phyloP scores from a whole-genome alignment of 2,113 vertebrate species.

The Scopus umbretta region DNA sequence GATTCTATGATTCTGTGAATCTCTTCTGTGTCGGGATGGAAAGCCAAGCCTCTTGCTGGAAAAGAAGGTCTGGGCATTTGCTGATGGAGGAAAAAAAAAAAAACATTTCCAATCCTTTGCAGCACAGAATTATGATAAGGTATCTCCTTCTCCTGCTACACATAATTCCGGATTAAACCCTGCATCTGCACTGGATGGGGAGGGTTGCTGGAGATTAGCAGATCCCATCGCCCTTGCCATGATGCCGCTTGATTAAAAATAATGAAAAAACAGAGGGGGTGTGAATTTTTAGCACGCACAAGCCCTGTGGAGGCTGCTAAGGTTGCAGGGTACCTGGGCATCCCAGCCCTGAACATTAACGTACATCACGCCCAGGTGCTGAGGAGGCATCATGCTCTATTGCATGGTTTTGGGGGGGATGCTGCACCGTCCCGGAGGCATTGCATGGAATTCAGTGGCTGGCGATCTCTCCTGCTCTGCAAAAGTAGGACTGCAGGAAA shows the following conservation, averaged over 20 bases:
- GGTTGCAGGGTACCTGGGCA: neutral
- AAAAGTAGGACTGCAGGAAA: neutral
- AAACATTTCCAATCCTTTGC: neutral
- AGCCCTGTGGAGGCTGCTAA: neutral
- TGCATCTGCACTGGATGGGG: neutral
- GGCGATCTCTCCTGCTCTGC: rapidly evolving
- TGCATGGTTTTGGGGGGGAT: neutral
- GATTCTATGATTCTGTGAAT: neutral
- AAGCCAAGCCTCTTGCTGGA: neutral
- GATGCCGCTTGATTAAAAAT: neutral
- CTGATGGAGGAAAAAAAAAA: no score
- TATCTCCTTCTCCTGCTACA: neutral
- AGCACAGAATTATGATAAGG: rapidly evolving
- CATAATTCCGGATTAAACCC: neutral
- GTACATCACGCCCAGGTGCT: rapidly evolving
- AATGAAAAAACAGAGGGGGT: neutral
- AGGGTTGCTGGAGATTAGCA: neutral
- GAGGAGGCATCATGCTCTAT: rapidly evolving
- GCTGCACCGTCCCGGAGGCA: rapidly evolving
- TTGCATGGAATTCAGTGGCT: rapidly evolving
- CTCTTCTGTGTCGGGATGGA: neutral
- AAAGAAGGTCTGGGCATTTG: neutral
- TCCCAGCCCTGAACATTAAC: rapidly evolving
- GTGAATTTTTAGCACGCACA: neutral
- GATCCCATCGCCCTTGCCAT: rapidly evolving